Base-by-base conservation (phyloP, 2,797 vertebrate genomes). In the Channa striata region DNA sequence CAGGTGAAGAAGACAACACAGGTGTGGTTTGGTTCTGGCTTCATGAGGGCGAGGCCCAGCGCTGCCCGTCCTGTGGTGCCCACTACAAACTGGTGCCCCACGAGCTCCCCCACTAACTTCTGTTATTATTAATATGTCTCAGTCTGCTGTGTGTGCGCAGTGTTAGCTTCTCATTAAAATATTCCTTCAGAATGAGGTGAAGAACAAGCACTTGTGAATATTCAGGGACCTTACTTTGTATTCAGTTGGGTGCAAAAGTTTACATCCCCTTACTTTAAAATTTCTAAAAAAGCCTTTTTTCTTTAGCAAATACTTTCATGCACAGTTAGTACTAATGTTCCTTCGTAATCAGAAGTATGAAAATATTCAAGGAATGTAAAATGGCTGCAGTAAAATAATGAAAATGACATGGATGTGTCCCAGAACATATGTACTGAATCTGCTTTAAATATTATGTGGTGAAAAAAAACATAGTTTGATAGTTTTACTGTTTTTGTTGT, bases 1-100 rank as follows among this genome's bases (percentile, higher is more conserved):
- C 69, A 97, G 96, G 96, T 85, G 97, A 98, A 67, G 96, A 97
- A 67, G 97, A 97, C 86, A 97, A 96, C 92, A 96, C 94, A 0
- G 72, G 78, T 0, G 91, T 97, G 19, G 84, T 96, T 47, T 97
- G 96, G 96, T 97, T 98, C 90, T 97, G 97, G 96, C 89, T 97
- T 42, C 96, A 96, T 57, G 80, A 96, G 73, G 97, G 96, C 1
- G 95, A 97, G 33, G 23, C 94, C 13, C 96, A 97, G 81, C 94
- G 96, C 63, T 98, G 96, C 87, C 96, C 96, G 0, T 95, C 93
- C 68, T 97, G 97, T 5, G 96, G 97, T 0, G 19, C 96, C 50
- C 92, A 96, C 85, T 98, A 96, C 87, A 94, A 97, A 59, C 93
- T 97, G 61, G 94, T 97, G 39, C 56, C 93, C 14, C 94, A 96